These are phyloP conservation scores for Malurus leucopterus DNA, from an alignment of 2,797 vertebrate genomes.

Conservation along the genomic window DNA sequence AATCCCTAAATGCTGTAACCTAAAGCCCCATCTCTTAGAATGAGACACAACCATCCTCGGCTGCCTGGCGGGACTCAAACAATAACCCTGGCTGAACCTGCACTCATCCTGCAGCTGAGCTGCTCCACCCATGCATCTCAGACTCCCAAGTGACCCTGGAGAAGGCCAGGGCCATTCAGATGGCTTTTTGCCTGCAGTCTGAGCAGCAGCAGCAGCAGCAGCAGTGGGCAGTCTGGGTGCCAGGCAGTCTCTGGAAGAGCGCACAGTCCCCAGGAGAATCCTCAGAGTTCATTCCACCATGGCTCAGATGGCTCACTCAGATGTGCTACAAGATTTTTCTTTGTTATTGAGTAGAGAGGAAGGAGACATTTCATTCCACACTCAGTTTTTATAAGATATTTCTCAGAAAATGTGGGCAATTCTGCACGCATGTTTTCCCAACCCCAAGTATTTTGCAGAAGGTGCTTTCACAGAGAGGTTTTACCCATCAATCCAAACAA, in stretches of 20 bases:
- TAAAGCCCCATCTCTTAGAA: not conserved
- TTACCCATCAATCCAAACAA: not conserved
- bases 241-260: not conserved
- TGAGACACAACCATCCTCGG: not conserved
- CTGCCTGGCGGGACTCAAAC: not conserved
- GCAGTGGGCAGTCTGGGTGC: not conserved
- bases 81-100: not conserved
- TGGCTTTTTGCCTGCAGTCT: not conserved
- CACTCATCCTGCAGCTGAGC: not conserved
- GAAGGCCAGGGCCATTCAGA: not conserved
- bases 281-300: not conserved
- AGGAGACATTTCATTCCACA: not conserved
- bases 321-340: not conserved
- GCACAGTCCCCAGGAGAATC: fast-evolving
- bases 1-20: not conserved
- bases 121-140: not conserved
- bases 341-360: not conserved
- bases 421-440: not conserved
- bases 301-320: not conserved
- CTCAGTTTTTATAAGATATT: not conserved
- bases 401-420: not conserved
- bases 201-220: not conserved
- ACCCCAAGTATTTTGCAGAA: not conserved
- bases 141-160: not conserved
- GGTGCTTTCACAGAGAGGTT: not conserved